Conservation (phyloP, 2,113 vertebrate species). For the Mola mola region DNA sequence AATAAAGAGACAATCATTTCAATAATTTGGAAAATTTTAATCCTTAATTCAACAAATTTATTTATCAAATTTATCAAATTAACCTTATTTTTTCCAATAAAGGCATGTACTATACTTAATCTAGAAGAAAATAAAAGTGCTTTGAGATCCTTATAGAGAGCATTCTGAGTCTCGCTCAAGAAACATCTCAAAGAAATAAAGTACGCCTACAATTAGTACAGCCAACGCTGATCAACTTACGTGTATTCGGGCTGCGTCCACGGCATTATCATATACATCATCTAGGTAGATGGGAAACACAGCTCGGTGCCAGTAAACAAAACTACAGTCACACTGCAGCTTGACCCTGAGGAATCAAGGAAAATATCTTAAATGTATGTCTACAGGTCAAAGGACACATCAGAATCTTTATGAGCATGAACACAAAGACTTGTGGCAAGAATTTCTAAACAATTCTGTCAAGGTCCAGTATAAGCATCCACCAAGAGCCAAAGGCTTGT, state of each 20-base stretch:
- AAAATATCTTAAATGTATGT: not conserved
- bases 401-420: not conserved
- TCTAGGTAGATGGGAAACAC: constrained; percentile 99
- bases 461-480: not conserved
- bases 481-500: not conserved
- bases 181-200: too few species aligned
- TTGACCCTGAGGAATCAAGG: constrained; percentile 84
- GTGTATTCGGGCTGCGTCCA: constrained; percentile 94
- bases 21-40: too few species aligned
- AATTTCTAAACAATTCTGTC: not conserved
- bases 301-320: constrained; percentile 97
- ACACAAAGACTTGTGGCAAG: not conserved
- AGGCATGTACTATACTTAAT: too few species aligned
- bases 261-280: constrained; percentile 94
- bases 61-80: too few species aligned
- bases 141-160: too few species aligned
- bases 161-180: too few species aligned
- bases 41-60: too few species aligned
- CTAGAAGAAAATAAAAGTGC: too few species aligned
- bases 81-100: too few species aligned
- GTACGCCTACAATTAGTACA: too few species aligned
- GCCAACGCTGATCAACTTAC: constrained; percentile 78
- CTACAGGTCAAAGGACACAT: not conserved
- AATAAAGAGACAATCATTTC: not conserved
- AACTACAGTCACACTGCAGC: constrained; percentile 93